Base-by-base conservation (phyloP, 1,140 invertebrate genomes). In the Trissolcus basalis region DNA sequence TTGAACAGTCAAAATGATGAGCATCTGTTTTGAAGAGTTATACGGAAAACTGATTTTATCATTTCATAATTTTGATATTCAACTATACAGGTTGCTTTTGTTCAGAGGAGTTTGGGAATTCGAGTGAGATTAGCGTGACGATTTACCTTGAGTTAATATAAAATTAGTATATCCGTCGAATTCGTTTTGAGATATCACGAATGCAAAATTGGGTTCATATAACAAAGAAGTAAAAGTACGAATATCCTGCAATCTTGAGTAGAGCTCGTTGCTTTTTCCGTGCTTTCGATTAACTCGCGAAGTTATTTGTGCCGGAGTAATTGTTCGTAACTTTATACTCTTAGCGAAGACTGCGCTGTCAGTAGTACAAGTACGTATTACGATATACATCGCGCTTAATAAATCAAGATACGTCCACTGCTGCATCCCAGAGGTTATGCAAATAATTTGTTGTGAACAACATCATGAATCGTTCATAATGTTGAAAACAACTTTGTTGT, bases 341-440 rank as follows among this genome's bases (percentile, higher is more conserved):
- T 69, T 64, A 43, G 16, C 27, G 14, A 35, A 68, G 48, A 36
- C 47, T 47, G 50, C 54, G 50, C 55, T 63, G 56, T 59, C 63
- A 61, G 63, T 59, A 72, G 75, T 77, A 60, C 49, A 59, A 64
- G 58, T 72, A 45, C 60, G 60, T 65, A 64, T 68, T 53, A 50
- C 58, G 51, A 49, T 61, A 15, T 58, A 70, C 63, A 55, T 16
- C 55, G 44, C 53, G 50, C 58, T 77, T 77, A 63, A 72, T 68
- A 65, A 68, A 71, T 77, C 63, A 51, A 58, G 45, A 58, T 56
- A 61, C 53, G 60, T 67, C 67, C 51, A 50, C 11, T 61, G 65
- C 50, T 54, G 19, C 35, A 39, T 63, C 35, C 16, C 44, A 49
- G 47, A 59, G 56, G 44, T 71, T 56, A 63, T 55, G 56, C 33